These are phyloP conservation scores for Pachliopta kotzebuea DNA, from an alignment of 2,888 invertebrate genomes.

Conservation along the genomic window DNA sequence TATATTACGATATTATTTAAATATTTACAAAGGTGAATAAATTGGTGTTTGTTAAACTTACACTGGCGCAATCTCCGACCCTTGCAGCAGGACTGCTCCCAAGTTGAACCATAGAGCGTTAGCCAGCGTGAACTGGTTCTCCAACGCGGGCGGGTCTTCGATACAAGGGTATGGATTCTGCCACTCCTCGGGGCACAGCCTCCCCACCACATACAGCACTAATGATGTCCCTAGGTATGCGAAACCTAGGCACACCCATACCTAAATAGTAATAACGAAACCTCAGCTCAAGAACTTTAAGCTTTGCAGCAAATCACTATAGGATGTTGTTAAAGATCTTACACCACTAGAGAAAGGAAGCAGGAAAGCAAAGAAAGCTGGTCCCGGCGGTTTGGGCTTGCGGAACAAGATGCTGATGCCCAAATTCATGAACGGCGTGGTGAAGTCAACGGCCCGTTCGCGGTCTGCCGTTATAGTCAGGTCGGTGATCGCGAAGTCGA, in stretches of 20 bases:
- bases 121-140: conserved; percentile 91
- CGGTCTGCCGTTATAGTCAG: conserved; percentile 94
- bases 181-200: conserved; percentile 93
- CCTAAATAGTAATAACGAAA: conserved; percentile 51
- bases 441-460: conserved; percentile 94
- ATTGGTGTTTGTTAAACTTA: conserved; percentile 71
- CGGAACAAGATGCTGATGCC: conserved; percentile 94
- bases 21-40: no score
- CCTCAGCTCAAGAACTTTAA: no score
- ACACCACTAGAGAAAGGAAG: conserved; percentile 90
- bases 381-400: conserved; percentile 90
- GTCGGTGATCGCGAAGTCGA: conserved; percentile 95
- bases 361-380: conserved; percentile 94
- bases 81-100: conserved; percentile 92
- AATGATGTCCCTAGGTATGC: conserved; percentile 91
- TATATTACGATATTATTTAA: no score
- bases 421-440: conserved; percentile 97
- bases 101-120: conserved; percentile 95
- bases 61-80: conserved; percentile 93
- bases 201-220: conserved; percentile 89
- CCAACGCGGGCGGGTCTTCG: conserved; percentile 88
- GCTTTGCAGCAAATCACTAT: no score
- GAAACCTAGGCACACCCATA: conserved; percentile 92
- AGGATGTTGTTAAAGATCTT: conserved; percentile 23
- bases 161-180: conserved; percentile 93